phyloP scores from a whole-genome alignment of 1,140 invertebrate species.

The Delia radicum region DNA sequence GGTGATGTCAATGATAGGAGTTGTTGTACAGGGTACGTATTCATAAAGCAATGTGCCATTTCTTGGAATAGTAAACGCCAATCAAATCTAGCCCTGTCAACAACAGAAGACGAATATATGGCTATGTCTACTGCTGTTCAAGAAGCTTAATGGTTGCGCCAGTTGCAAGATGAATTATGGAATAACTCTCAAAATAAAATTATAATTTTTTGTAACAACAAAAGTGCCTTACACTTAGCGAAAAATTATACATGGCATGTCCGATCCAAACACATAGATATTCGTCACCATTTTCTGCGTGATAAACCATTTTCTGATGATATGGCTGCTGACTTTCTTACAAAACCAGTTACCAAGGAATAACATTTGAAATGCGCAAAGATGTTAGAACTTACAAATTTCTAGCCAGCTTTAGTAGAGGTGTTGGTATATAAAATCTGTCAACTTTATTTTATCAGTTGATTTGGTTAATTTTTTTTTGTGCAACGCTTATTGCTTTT shows the following conservation, averaged over 20 bases:
- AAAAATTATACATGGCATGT: not conserved
- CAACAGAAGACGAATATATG: constrained; percentile 28
- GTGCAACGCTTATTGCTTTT: no score
- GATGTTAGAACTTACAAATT: no score
- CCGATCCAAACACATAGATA: constrained; percentile 18
- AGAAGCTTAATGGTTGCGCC: not conserved
- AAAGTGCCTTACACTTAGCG: not conserved
- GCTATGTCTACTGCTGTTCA: constrained; percentile 1
- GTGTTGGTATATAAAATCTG: no score
- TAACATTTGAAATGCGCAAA: no score
- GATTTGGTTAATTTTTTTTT: no score
- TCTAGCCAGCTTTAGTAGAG: no score
- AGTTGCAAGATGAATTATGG: not conserved
- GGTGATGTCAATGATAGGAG: not conserved
- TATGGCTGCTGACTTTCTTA: not conserved
- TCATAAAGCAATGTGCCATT: constrained; percentile 15
- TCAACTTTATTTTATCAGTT: no score
- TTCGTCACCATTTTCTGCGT: constrained; percentile 26
- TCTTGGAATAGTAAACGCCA: constrained; percentile 19
- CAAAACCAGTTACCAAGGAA: not conserved
- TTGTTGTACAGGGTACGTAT: constrained; percentile 16
- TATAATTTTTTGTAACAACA: constrained; percentile 2
- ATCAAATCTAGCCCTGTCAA: constrained; percentile 23
- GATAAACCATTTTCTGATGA: constrained; percentile 3
- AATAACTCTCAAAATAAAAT: not conserved